Evolutionary conservation across 2,888 invertebrate genomes (phyloP).

Genomic region (Mantis religiosa): DNA sequence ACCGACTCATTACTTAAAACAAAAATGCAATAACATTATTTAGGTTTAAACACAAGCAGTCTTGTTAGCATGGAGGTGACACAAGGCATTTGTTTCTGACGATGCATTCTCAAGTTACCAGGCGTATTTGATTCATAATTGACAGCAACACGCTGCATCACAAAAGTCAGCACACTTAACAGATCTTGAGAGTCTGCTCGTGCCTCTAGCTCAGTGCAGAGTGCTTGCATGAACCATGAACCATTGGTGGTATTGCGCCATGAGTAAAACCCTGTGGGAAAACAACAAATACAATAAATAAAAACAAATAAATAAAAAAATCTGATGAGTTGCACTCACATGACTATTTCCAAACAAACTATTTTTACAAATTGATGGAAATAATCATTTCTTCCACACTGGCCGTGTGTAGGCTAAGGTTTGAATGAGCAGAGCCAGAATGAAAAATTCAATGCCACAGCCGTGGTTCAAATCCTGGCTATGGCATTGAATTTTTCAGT

Average conservation of each 20-base stretch:
- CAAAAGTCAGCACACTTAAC: slow-evolving; percentile 80
- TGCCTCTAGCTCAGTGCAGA: slow-evolving; percentile 74
- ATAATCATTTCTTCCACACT: too few relatives aligned
- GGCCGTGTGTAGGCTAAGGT: too few relatives aligned
- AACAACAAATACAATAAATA: neutral
- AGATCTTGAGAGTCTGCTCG: slow-evolving; percentile 74
- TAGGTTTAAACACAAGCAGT: slow-evolving; percentile 61
- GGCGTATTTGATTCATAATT: slow-evolving; percentile 89
- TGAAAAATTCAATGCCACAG: too few relatives aligned
- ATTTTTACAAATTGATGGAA: too few relatives aligned
- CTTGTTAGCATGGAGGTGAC: slow-evolving; percentile 87
- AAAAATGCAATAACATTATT: neutral
- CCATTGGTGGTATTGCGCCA: slow-evolving; percentile 93
- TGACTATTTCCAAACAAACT: too few relatives aligned
- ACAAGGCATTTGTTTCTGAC: slow-evolving; percentile 91
- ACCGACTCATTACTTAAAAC: too few relatives aligned
- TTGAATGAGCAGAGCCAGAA: too few relatives aligned
- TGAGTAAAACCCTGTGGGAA: slow-evolving; percentile 72
- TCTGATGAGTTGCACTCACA: too few relatives aligned
- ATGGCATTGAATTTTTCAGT: too few relatives aligned
- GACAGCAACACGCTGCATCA: slow-evolving; percentile 77
- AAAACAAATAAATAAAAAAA: too few relatives aligned
- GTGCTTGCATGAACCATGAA: slow-evolving; percentile 94
- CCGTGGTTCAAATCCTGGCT: too few relatives aligned
- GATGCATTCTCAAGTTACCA: slow-evolving; percentile 71